Evolutionary conservation across 1,140 invertebrate species (phyloP).

Genomic region (Rhynchophorus ferrugineus): DNA sequence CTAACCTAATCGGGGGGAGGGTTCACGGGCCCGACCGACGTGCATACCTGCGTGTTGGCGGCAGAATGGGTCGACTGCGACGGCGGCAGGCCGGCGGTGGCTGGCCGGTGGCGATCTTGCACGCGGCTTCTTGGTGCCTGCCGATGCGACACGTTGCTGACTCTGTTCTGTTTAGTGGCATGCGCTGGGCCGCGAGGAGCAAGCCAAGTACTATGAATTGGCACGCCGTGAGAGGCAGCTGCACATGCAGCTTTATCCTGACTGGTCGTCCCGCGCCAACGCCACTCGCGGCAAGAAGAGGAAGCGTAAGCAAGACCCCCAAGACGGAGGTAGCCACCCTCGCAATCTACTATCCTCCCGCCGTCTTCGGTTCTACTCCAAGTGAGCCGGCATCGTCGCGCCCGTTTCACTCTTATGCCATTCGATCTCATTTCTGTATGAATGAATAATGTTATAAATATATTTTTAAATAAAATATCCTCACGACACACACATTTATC

Average conservation of each 20-base stretch:
- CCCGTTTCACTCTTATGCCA: neutral
- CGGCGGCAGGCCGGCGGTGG: slow-evolving; percentile 20
- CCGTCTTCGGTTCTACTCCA: neutral
- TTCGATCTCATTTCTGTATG: too few species aligned
- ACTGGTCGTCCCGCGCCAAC: slow-evolving; percentile 98
- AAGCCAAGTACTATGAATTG: slow-evolving; percentile 99
- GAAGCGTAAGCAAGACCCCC: slow-evolving; percentile 97
- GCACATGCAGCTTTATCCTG: slow-evolving; percentile 98
- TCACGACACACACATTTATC: too few species aligned
- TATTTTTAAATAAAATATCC: too few species aligned
- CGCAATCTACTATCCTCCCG: slow-evolving; percentile 6
- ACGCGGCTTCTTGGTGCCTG: slow-evolving; percentile 39
- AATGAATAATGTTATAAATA: too few species aligned
- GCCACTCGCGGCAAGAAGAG: slow-evolving; percentile 97
- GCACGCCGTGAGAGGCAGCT: slow-evolving; percentile 95
- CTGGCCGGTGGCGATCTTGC: slow-evolving; percentile 31
- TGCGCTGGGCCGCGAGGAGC: slow-evolving; percentile 94
- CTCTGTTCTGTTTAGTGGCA: slow-evolving; percentile 76
- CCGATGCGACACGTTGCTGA: slow-evolving; percentile 28
- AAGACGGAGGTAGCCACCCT: slow-evolving; percentile 74
- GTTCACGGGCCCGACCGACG: slow-evolving; percentile 28
- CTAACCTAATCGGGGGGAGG: too few species aligned
- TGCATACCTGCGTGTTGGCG: slow-evolving; percentile 29
- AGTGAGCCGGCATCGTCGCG: neutral
- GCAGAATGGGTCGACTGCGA: slow-evolving; percentile 37